Evolutionary conservation across 35 echinoderm and acorn worm species (phyloP).

Genomic region (Lytechinus pictus): DNA sequence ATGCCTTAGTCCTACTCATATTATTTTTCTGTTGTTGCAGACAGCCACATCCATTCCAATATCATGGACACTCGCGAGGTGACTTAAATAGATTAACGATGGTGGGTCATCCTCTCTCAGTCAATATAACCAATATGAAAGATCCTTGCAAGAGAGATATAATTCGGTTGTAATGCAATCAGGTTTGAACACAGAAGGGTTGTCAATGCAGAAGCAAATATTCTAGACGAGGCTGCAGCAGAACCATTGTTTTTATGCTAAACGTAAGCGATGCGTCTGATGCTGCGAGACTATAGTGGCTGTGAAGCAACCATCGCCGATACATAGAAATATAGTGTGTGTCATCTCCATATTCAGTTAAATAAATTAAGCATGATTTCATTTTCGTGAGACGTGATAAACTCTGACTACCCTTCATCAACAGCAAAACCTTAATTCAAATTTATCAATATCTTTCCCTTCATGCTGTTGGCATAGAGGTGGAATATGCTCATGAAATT

Average conservation of each 20-base stretch:
- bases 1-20: not conserved
- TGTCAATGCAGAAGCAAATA: not conserved
- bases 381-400: not conserved
- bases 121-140: not conserved
- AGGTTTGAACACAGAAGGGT: not conserved
- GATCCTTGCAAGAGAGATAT: not conserved
- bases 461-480: no score
- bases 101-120: not conserved
- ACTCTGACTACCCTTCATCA: not conserved
- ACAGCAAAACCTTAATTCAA: not conserved
- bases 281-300: no score
- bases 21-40: not conserved
- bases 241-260: no score
- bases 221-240: not conserved
- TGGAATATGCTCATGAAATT: no score
- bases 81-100: slow-evolving; percentile 5
- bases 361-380: no score
- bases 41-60: not conserved
- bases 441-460: not conserved
- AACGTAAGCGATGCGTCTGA: no score
- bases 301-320: no score
- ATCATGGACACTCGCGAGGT: not conserved
- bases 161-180: not conserved
- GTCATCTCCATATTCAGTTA: no score
- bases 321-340: no score